phyloP scores from a whole-genome alignment of 2,888 invertebrate genomes.

The Heteropelma amictum region DNA sequence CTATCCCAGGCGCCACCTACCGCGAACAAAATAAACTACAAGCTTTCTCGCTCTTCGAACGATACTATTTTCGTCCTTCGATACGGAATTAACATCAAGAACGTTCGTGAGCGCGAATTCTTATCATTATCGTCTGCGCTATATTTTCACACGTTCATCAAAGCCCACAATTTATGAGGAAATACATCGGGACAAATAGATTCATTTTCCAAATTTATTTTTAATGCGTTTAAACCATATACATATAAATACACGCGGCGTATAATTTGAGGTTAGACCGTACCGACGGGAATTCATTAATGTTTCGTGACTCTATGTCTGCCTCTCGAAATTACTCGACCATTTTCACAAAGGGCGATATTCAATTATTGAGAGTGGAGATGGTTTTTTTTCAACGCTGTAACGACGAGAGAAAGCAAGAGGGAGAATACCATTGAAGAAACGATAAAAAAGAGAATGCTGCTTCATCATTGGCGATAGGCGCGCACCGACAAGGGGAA shows the following conservation, averaged over 20 bases:
- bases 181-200: too few species aligned
- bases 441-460: constrained; percentile 19
- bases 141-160: too few species aligned
- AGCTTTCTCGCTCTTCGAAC: background rate
- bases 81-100: background rate
- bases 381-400: constrained; percentile 3
- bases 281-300: background rate
- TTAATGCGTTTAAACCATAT: too few species aligned
- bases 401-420: constrained; percentile 1
- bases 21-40: background rate
- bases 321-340: background rate
- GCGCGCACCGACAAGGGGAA: constrained; percentile 21
- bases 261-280: too few species aligned
- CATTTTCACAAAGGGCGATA: constrained; percentile 2
- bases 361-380: constrained; percentile 11
- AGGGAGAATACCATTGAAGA: background rate
- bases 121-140: too few species aligned
- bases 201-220: too few species aligned
- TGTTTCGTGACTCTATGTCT: background rate
- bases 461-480: constrained; percentile 13
- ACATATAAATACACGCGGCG: too few species aligned
- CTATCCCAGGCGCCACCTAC: background rate
- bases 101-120: background rate
- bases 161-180: too few species aligned
- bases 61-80: background rate